phyloP scores from a whole-genome alignment of 1,140 invertebrate species.

The Lysiphlebus fabarum region DNA sequence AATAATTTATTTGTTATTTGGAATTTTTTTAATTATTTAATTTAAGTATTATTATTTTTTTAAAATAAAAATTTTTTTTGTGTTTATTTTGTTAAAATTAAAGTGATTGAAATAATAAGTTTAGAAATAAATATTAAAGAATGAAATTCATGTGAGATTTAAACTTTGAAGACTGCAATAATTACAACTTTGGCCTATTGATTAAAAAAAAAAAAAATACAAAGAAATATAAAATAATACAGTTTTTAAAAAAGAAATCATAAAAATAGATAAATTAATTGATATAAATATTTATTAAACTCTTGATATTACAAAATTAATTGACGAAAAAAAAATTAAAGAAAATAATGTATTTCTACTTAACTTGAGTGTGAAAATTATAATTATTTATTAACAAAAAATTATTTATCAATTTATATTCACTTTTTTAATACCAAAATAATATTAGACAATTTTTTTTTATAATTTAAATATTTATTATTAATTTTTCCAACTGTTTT shows the following conservation, averaged over 20 bases:
- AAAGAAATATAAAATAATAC: neutral
- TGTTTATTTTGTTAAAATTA: slow-evolving; percentile 38
- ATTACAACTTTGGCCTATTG: slow-evolving; percentile 31
- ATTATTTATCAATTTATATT: neutral
- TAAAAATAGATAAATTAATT: too few species aligned
- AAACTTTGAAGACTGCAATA: slow-evolving; percentile 33
- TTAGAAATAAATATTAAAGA: slow-evolving; percentile 10
- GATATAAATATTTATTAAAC: slow-evolving; percentile 13
- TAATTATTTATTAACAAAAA: neutral
- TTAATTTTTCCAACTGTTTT: slow-evolving; percentile 19
- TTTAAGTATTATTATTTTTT: too few species aligned
- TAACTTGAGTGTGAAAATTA: neutral
- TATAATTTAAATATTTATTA: slow-evolving; percentile 11
- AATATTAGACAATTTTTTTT: neutral
- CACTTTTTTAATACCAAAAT: neutral
- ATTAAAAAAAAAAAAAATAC: slow-evolving; percentile 11
- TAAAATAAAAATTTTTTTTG: too few species aligned
- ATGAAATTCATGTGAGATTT: slow-evolving; percentile 11
- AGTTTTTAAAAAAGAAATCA: slow-evolving; percentile 5
- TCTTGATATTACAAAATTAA: neutral
- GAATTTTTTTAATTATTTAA: too few species aligned
- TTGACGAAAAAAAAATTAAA: neutral
- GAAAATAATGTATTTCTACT: neutral
- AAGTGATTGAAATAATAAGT: slow-evolving; percentile 42
- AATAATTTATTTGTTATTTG: too few species aligned